Conservation (phyloP, 2,888 invertebrate species). For the Dasypolia templi region DNA sequence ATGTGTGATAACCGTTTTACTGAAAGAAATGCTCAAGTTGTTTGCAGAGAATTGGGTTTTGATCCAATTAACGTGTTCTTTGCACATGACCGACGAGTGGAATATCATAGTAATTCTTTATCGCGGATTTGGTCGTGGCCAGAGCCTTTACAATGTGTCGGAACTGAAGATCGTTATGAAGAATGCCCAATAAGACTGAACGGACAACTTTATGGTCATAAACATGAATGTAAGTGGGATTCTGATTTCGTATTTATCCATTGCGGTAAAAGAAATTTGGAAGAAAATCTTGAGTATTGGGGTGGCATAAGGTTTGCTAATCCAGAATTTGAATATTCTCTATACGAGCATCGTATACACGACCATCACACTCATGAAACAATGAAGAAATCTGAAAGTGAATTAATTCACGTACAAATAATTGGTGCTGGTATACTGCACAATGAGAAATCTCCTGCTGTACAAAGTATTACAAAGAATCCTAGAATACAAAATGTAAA, state of each 20-base stretch:
- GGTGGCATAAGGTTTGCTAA: slow-evolving; percentile 98
- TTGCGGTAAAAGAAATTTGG: slow-evolving; percentile 94
- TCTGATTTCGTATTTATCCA: slow-evolving; percentile 97
- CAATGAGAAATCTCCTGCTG: slow-evolving; percentile 97
- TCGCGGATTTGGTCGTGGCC: slow-evolving; percentile 98
- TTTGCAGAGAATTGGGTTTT: slow-evolving; percentile 97
- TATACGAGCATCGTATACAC: slow-evolving; percentile 95
- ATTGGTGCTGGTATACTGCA: slow-evolving; percentile 98
- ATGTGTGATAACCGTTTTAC: slow-evolving; percentile 99
- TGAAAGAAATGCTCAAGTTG: slow-evolving; percentile 98
- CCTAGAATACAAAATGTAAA: slow-evolving; percentile 95
- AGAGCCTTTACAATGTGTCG: slow-evolving; percentile 96
- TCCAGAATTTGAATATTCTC: slow-evolving; percentile 96
- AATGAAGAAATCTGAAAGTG: slow-evolving; percentile 93
- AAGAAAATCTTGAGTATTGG: slow-evolving; percentile 95
- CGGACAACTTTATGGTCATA: slow-evolving; percentile 96
- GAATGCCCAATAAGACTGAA: slow-evolving; percentile 97
- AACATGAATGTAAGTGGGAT: slow-evolving; percentile 97
- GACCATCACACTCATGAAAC: slow-evolving; percentile 95
- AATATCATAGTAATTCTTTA: slow-evolving; percentile 96
- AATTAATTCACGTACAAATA: slow-evolving; percentile 94
- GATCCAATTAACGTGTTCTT: slow-evolving; percentile 97
- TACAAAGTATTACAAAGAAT: slow-evolving; percentile 97
- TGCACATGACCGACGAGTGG: slow-evolving; percentile 95
- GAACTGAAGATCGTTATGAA: slow-evolving; percentile 94